Evolutionary conservation across 2,888 invertebrate genomes (phyloP), one percentile per base, ranked within the genome.

Genomic region (Torymus aiolomorphi): DNA sequence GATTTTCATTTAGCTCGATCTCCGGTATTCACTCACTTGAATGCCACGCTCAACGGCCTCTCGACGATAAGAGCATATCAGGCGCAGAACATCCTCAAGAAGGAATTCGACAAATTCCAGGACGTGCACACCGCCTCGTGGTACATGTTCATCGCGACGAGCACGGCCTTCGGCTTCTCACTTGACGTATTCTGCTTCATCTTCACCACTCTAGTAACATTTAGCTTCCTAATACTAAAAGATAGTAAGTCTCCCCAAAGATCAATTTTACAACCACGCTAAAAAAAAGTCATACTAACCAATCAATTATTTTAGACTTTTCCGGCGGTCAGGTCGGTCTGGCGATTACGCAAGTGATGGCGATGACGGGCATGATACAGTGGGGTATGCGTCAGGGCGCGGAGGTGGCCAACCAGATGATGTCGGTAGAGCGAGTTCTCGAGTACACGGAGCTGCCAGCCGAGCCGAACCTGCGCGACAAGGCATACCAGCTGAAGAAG

Each of bases 351-450:
- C 91, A 91, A 79, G 88, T 91, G 2, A 91, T 92, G 87, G 88
- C 89, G 0, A 86, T 92, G 83, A 91, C 90, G 0, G 91, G 91
- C 24, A 92, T 94, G 91, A 91, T 93, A 2, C 93, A 93, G 86
- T 97, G 96, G 94, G 96, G 96, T 0, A 95, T 97, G 88, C 91
- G 96, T 52, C 96, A 97, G 91, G 93, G 96, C 80, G 96, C 96
- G 0, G 97, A 97, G 91, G 93, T 95, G 77, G 92, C 94, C 5
- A 95, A 95, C 78, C 95, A 95, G 85, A 92, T 95, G 88, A 95
- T 95, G 87, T 94, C 95, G 4, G 97, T 97, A 0, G 97, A 97
- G 91, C 92, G 97, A 83, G 94, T 97, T 0, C 89, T 96, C 11
- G 96, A 97, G 87, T 97, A 97, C 89, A 93, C 94, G 1, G 91